A percentile compares a stretch with the other conserved stretches of the same genome.
Conservation (phyloP, 2,888 invertebrate species). For the Dasysyrphus tricinctus region DNA sequence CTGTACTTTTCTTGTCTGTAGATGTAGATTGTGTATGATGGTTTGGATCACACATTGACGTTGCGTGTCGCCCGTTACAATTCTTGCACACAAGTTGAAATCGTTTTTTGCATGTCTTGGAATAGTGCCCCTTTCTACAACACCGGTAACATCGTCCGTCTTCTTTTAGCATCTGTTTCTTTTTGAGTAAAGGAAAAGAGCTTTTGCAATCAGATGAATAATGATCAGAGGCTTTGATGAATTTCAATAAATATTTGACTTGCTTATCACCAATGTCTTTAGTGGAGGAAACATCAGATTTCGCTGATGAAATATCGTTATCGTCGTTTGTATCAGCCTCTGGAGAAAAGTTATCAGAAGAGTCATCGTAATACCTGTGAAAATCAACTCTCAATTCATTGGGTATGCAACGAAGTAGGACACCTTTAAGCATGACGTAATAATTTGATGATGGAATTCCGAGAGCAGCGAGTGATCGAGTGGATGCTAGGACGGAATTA, state of each 20-base stretch:
- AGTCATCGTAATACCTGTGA: not conserved
- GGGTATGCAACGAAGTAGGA: slow-evolving; percentile 41
- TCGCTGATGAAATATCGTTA: too few species aligned
- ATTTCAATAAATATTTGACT: too few species aligned
- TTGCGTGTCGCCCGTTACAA: slow-evolving; percentile 5
- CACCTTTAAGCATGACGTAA: slow-evolving; percentile 40
- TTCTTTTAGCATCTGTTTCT: not conserved
- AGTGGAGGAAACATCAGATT: not conserved
- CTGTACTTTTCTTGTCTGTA: not conserved
- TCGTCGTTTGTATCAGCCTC: too few species aligned
- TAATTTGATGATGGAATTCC: too few species aligned
- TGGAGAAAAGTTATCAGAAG: too few species aligned
- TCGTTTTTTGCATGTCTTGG: slow-evolving; percentile 1
- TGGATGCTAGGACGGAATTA: slow-evolving; percentile 38
- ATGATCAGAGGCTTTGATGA: not conserved
- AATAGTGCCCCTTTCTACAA: not conserved
- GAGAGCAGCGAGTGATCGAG: slow-evolving; percentile 21
- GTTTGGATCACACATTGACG: slow-evolving; percentile 2
- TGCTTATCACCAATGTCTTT: too few species aligned
- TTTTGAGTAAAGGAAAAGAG: slow-evolving; percentile 1
- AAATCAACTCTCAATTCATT: slow-evolving; percentile 32
- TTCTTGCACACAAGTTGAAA: not conserved
- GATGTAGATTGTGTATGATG: not conserved
- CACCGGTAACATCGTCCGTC: too few species aligned
- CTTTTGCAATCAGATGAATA: slow-evolving; percentile 2